These are phyloP conservation scores for Cataglyphis cursor DNA, from an alignment of 2,888 invertebrate genomes.

Conservation along the genomic window DNA sequence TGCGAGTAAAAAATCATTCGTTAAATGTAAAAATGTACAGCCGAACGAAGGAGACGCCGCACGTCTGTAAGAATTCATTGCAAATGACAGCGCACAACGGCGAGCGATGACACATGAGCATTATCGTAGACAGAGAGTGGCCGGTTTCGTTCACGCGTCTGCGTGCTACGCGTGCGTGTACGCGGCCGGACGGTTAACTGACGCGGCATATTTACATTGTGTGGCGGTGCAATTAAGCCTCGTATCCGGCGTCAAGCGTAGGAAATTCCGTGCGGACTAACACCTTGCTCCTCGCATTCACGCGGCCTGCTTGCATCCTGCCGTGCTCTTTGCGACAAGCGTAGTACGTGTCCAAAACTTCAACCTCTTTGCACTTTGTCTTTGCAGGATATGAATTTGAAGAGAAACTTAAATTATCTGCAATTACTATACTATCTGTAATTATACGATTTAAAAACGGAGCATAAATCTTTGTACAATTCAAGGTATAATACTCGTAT, in stretches of 20 bases:
- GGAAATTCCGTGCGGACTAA: constrained; percentile 83
- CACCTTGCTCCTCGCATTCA: constrained; percentile 76
- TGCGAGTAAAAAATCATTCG: not conserved
- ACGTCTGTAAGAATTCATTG: constrained; percentile 75
- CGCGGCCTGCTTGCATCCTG: constrained; percentile 59
- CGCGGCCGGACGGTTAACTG: constrained; percentile 81
- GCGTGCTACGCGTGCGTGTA: constrained; percentile 62
- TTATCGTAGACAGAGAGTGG: constrained; percentile 81
- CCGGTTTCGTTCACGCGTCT: constrained; percentile 77
- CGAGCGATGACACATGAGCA: constrained; percentile 82
- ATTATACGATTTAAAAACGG: not conserved
- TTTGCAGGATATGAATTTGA: not conserved
- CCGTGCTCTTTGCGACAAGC: constrained; percentile 4
- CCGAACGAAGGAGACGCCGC: constrained; percentile 26
- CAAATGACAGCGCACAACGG: constrained; percentile 73
- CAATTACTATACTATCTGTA: not conserved
- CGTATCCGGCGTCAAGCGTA: constrained; percentile 83
- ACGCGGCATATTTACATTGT: constrained; percentile 86
- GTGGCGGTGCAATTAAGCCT: constrained; percentile 85
- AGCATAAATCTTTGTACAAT: not conserved
- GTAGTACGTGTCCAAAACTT: constrained; percentile 54
- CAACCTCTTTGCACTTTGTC: not conserved
- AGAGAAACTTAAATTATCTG: not conserved
- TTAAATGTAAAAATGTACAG: not conserved
- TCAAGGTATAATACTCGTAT: not conserved